Evolutionary conservation across 1,140 invertebrate genomes (phyloP).

Genomic region (Brachystomella parvula): DNA sequence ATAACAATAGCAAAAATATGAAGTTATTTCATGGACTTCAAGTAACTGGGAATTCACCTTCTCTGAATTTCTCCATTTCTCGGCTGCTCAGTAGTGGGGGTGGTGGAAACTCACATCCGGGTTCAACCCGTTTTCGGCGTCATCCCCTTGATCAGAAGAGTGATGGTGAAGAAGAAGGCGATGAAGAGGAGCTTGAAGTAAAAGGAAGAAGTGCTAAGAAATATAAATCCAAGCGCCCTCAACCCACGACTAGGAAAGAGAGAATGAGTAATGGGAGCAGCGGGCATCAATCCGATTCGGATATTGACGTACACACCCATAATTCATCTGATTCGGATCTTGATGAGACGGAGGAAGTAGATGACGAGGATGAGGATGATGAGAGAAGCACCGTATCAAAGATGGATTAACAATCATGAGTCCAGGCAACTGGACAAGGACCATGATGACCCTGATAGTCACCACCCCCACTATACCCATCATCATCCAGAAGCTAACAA

Average conservation of each 20-base stretch:
- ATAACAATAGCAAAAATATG: conserved; percentile 15
- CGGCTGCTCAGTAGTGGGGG: conserved; percentile 29
- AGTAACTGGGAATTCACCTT: conserved; percentile 20
- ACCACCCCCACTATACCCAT: neutral
- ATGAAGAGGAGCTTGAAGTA: neutral
- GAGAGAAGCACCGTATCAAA: neutral
- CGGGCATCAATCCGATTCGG: conserved; percentile 25
- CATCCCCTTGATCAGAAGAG: neutral
- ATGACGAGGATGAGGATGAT: conserved; percentile 12
- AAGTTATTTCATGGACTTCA: neutral
- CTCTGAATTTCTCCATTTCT: conserved; percentile 36
- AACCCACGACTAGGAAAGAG: neutral
- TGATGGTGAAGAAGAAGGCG: conserved; percentile 2
- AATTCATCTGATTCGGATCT: conserved; percentile 16
- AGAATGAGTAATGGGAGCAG: conserved; percentile 8
- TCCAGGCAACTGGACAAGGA: neutral
- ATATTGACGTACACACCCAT: conserved; percentile 16
- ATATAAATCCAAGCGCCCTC: neutral
- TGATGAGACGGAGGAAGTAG: conserved; percentile 25
- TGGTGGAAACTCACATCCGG: neutral
- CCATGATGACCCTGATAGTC: neutral
- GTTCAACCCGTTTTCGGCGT: neutral
- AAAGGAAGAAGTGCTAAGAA: neutral
- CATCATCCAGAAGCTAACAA: conserved; percentile 10
- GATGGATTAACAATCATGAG: neutral